A percentile compares a stretch with the other conserved stretches of the same genome.
Evolutionary conservation across 1,140 invertebrate species (phyloP).

Genomic region (Anastatus disparis): DNA sequence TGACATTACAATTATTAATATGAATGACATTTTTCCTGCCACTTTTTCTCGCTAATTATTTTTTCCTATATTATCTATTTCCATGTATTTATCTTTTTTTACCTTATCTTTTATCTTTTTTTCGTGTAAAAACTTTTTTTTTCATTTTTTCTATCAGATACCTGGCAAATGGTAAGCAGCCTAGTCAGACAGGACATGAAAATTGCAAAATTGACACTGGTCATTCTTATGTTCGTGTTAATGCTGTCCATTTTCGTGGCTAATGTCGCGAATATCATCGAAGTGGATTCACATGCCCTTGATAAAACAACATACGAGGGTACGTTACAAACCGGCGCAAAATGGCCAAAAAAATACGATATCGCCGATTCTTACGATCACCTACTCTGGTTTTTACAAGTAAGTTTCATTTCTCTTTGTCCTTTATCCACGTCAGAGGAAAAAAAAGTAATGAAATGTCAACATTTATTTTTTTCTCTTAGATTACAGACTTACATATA

Average conservation of each 20-base stretch:
- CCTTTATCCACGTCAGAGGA: neutral
- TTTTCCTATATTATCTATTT: too few relatives aligned
- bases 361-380: constrained; percentile 70
- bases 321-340: constrained; percentile 23
- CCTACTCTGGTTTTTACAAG: constrained; percentile 83
- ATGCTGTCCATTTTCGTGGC: constrained; percentile 69
- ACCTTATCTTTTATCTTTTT: too few relatives aligned
- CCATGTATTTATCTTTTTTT: too few relatives aligned
- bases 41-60: too few relatives aligned
- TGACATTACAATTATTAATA: too few relatives aligned
- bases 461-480: constrained; percentile 54
- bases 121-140: neutral
- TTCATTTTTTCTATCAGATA: constrained; percentile 10
- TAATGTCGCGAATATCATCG: constrained; percentile 69
- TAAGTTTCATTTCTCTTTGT: constrained; percentile 60
- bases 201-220: constrained; percentile 64
- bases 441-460: constrained; percentile 19
- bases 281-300: constrained; percentile 58
- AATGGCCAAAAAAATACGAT: constrained; percentile 60
- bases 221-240: constrained; percentile 65
- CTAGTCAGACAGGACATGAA: constrained; percentile 66
- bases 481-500: constrained; percentile 91
- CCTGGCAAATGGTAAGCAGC: too few relatives aligned
- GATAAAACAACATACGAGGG: constrained; percentile 37
- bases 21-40: too few relatives aligned